Conservation (phyloP, 2,888 invertebrate genomes). For the Leistus spinibarbis region DNA sequence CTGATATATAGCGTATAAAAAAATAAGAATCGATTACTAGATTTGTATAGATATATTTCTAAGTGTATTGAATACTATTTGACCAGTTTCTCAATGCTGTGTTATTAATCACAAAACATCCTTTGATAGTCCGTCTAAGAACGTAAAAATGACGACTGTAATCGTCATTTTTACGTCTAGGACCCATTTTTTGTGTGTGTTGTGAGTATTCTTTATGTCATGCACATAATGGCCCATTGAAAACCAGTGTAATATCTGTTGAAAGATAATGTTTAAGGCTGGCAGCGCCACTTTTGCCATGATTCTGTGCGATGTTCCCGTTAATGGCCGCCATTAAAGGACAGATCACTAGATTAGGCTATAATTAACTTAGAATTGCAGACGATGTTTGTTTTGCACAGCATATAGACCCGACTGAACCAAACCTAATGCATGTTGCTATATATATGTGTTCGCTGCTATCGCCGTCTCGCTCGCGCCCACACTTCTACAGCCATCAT, state of each 20-base stretch:
- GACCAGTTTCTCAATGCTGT: too few species aligned
- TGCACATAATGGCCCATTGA: background rate
- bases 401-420: background rate
- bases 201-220: too few species aligned
- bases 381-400: slow-evolving; percentile 31
- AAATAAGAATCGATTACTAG: too few species aligned
- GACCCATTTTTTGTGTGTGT: too few species aligned
- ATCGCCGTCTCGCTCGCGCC: background rate
- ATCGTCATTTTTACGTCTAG: too few species aligned
- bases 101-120: too few species aligned
- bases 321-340: slow-evolving; percentile 27
- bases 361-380: slow-evolving; percentile 36
- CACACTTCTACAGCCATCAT: background rate
- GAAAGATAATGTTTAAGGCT: background rate
- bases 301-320: slow-evolving; percentile 25
- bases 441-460: background rate
- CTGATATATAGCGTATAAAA: too few species aligned
- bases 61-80: too few species aligned
- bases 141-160: too few species aligned
- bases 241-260: background rate
- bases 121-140: too few species aligned
- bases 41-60: too few species aligned
- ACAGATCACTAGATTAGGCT: slow-evolving; percentile 32
- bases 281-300: background rate
- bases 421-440: background rate